phyloP scores from a whole-genome alignment of 2,888 invertebrate species.

The Mythimna impura region DNA sequence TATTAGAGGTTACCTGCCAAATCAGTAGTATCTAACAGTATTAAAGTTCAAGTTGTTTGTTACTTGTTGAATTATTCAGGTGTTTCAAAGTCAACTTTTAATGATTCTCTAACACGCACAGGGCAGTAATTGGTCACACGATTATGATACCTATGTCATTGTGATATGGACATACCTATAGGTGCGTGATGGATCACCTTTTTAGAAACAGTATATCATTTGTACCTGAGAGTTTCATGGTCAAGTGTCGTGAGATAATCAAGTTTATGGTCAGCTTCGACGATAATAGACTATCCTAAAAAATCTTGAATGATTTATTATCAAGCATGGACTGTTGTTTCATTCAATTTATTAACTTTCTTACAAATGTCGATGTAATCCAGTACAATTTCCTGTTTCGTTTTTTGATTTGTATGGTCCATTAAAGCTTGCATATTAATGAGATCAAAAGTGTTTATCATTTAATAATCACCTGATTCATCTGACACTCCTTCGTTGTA shows the following conservation, averaged over 20 bases:
- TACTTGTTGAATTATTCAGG: conserved; percentile 34
- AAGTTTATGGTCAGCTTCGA: conserved; percentile 40
- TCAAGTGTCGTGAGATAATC: conserved; percentile 31
- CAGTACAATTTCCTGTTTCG: conserved; percentile 27
- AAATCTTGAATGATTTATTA: conserved; percentile 7
- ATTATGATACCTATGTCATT: conserved; percentile 41
- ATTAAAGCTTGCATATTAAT: conserved; percentile 40
- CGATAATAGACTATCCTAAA: background rate
- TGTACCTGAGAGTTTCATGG: conserved; percentile 50
- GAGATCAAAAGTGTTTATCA: conserved; percentile 7
- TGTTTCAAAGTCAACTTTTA: conserved; percentile 48
- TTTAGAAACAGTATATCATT: conserved; percentile 29
- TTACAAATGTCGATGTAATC: conserved; percentile 14
- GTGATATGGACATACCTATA: conserved; percentile 14
- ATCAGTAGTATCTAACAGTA: conserved; percentile 29
- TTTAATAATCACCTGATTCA: conserved; percentile 52
- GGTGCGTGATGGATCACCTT: conserved; percentile 47
- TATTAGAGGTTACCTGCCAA: background rate
- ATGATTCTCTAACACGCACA: conserved; percentile 54
- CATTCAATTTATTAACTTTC: conserved; percentile 20
- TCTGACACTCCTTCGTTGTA: conserved; percentile 28
- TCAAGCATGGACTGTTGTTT: background rate
- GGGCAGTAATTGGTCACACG: conserved; percentile 50
- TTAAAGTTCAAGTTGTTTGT: conserved; percentile 36
- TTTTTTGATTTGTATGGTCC: conserved; percentile 25